phyloP scores from a whole-genome alignment of 2,797 vertebrate species.

The Gymnodraco acuticeps region DNA sequence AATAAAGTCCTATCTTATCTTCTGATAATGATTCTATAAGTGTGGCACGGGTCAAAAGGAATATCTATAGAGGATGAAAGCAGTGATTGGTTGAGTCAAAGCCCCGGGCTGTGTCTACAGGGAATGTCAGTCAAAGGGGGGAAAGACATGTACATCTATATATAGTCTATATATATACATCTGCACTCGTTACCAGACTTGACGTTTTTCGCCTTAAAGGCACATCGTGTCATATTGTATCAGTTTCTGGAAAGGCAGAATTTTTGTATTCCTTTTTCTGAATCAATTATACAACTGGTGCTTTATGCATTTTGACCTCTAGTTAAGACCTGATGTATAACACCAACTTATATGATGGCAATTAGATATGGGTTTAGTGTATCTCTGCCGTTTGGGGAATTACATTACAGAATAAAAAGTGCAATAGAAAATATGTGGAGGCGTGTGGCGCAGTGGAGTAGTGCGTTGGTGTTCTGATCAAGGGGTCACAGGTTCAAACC shows the following conservation, averaged over 20 bases:
- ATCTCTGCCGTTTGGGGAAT: neutral
- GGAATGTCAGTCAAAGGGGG: constrained; percentile 60
- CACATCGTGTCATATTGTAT: constrained; percentile 45
- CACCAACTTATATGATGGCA: neutral
- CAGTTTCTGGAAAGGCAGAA: constrained; percentile 11
- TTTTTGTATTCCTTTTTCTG: neutral
- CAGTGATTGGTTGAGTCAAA: constrained; percentile 30
- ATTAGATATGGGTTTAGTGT: neutral
- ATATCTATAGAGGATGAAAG: constrained; percentile 18
- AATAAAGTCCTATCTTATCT: constrained; percentile 17
- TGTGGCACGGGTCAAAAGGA: constrained; percentile 20
- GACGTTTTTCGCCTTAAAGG: constrained; percentile 42
- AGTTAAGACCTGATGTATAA: neutral
- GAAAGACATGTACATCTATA: constrained; percentile 36
- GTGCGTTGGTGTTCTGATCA: too few relatives aligned
- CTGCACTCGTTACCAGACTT: constrained; percentile 28
- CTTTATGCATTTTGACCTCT: constrained; percentile 36
- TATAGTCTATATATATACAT: constrained; percentile 19
- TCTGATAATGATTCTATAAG: constrained; percentile 43
- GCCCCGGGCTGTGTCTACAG: constrained; percentile 32
- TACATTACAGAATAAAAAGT: neutral
- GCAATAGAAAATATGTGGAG: neutral
- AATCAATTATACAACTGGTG: constrained; percentile 34
- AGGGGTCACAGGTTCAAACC: too few relatives aligned
- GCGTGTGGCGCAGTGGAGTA: too few relatives aligned